Conservation (phyloP, 2,888 invertebrate genomes). For the Deilephila porcellus region DNA sequence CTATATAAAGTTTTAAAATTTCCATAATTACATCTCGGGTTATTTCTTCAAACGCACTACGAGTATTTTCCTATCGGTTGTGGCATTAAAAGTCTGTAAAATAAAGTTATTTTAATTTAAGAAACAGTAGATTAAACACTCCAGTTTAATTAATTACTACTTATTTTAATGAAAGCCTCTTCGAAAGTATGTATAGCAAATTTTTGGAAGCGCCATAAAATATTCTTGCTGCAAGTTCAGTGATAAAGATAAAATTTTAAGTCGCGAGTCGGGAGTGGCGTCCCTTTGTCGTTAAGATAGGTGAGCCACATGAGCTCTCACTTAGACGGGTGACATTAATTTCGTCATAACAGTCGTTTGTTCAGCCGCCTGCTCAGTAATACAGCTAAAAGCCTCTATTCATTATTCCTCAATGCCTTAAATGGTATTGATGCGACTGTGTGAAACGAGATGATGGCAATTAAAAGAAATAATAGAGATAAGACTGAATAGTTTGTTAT, state of each 20-base stretch:
- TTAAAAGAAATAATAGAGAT: conserved; percentile 38
- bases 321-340: conserved; percentile 69
- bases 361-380: conserved; percentile 66
- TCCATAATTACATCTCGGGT: neutral
- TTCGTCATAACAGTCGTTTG: conserved; percentile 68
- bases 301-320: conserved; percentile 67
- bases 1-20: neutral
- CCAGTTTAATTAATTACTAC: conserved; percentile 4
- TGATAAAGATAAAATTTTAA: conserved; percentile 42
- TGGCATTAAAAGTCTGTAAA: no score
- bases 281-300: conserved; percentile 54
- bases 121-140: neutral
- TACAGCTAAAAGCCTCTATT: conserved; percentile 75
- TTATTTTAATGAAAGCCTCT: neutral
- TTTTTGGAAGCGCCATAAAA: conserved; percentile 1
- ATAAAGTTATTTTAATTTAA: no score
- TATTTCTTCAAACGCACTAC: neutral
- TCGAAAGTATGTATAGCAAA: neutral
- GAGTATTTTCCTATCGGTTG: no score
- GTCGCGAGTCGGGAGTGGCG: conserved; percentile 37
- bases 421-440: conserved; percentile 34
- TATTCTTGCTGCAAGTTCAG: conserved; percentile 32
- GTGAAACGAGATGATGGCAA: conserved; percentile 48
- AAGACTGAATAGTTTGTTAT: neutral
- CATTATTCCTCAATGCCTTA: conserved; percentile 51